These are phyloP conservation scores for Bos javanicus DNA, from an alignment of 2,113 vertebrate genomes.

Conservation along the genomic window DNA sequence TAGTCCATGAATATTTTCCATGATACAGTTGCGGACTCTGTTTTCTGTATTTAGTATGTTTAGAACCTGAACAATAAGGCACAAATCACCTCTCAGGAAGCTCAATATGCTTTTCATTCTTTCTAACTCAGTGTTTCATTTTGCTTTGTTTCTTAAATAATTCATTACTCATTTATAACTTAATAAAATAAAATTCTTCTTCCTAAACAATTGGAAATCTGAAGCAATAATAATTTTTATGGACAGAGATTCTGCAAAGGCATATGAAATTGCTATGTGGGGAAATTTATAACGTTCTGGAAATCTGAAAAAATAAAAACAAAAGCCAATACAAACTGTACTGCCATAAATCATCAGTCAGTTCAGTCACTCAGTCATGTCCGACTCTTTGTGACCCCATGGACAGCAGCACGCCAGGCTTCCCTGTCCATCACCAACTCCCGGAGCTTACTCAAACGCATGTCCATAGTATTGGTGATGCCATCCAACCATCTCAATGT, in stretches of 20 bases:
- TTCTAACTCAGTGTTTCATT: background rate
- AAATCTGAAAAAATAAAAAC: background rate
- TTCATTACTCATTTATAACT: conserved; percentile 50
- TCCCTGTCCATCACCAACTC: background rate
- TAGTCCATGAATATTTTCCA: background rate
- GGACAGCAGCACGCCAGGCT: background rate
- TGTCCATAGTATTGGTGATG: background rate
- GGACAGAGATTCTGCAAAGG: background rate
- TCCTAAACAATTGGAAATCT: background rate
- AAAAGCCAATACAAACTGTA: background rate
- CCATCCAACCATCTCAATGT: background rate
- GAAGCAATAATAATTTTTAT: background rate
- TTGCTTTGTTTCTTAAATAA: conserved; percentile 22
- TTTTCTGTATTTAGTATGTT: background rate
- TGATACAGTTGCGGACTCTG: background rate
- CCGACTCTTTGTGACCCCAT: background rate
- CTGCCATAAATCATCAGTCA: background rate
- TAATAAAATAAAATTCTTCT: conserved; percentile 30
- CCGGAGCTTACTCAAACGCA: background rate
- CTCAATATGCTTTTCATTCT: background rate
- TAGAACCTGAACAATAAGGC: background rate
- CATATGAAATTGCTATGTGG: conserved; percentile 23
- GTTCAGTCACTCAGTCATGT: background rate
- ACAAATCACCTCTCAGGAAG: conserved; percentile 15
- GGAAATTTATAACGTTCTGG: conserved; percentile 4